phyloP scores from a whole-genome alignment of 1,140 invertebrate species.

The Leptinotarsa defecta region DNA sequence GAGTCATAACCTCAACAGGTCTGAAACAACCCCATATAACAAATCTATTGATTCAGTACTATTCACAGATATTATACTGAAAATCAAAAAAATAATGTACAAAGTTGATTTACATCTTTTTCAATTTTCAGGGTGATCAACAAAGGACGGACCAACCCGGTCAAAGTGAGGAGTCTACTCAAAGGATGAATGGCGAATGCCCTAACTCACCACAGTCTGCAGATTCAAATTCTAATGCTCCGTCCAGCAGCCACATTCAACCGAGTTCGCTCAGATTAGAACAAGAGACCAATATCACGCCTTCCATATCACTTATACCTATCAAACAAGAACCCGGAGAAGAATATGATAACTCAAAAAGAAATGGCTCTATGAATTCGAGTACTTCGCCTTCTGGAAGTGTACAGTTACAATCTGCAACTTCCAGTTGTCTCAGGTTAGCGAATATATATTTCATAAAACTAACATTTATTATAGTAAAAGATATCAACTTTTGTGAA shows the following conservation, averaged over 20 bases:
- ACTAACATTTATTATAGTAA: too few relatives aligned
- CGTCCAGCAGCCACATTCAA: constrained; percentile 67
- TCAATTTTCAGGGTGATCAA: constrained; percentile 31
- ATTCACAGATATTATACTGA: background rate
- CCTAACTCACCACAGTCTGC: constrained; percentile 77
- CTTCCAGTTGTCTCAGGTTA: constrained; percentile 59
- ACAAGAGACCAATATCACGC: constrained; percentile 69
- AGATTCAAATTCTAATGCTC: constrained; percentile 74
- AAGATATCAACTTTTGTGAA: too few relatives aligned
- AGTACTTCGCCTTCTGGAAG: constrained; percentile 49
- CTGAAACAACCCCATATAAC: constrained; percentile 52
- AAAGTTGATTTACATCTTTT: background rate
- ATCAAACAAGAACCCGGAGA: constrained; percentile 75
- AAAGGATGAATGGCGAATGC: constrained; percentile 60
- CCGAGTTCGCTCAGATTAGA: constrained; percentile 54
- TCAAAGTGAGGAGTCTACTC: constrained; percentile 54
- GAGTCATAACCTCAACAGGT: constrained; percentile 69
- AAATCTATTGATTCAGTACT: too few relatives aligned
- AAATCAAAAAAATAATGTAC: background rate
- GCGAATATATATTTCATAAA: background rate
- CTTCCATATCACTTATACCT: constrained; percentile 82
- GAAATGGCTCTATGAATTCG: constrained; percentile 52
- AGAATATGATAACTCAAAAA: constrained; percentile 48
- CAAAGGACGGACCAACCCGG: constrained; percentile 39
- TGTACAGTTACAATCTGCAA: constrained; percentile 56